Base-by-base conservation (phyloP, 2,113 vertebrate species). In the Alosa alosa region DNA sequence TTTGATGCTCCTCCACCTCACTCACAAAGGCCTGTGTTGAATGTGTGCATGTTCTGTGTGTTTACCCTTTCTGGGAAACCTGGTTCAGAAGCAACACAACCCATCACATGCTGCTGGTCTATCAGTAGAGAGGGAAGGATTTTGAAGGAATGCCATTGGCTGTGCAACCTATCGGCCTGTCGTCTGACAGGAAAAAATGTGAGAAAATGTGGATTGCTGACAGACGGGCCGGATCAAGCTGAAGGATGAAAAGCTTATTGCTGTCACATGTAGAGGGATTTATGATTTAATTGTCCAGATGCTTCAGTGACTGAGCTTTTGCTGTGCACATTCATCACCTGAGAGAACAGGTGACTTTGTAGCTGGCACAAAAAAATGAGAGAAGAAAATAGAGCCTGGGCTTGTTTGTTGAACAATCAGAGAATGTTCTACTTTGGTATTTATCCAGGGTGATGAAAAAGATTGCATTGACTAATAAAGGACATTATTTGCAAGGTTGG, bases 241-340 rank as follows among this genome's bases (percentile, higher is more conserved):
- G 83, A 81, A 81, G 39, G 86, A 82, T 82, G 84, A 72, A 49
- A 84, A 85, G 84, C 84, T 89, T 82, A 84, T 47, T 49, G 68
- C 84, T 84, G 84, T 78, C 41, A 52, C 8, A 17, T 81, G 72
- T 31, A 25, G 45, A 25, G 41, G 82, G 83, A 84, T 90, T 88
- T 87, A 85, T 82, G 78, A 85, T 86, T 84, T 87, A 87, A 87
- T 88, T 88, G 84, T 90, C 89, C 85, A 88, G 84, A 85, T 87
- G 84, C 47, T 85, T 45, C 31, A 13, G 41, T 8, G 81, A 83
- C 20, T 4, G 75, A 84, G 83, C 55, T 45, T 57, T 82, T 7
- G 31, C 68, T 22, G 13, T 17, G 31, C 86, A 44, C 75, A 88
- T 88, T 81, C 50, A 84, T 89, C 85, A 57, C 75, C 75, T 81